phyloP scores from a whole-genome alignment of 2,113 vertebrate genomes.

The Syrmaticus mikado region DNA sequence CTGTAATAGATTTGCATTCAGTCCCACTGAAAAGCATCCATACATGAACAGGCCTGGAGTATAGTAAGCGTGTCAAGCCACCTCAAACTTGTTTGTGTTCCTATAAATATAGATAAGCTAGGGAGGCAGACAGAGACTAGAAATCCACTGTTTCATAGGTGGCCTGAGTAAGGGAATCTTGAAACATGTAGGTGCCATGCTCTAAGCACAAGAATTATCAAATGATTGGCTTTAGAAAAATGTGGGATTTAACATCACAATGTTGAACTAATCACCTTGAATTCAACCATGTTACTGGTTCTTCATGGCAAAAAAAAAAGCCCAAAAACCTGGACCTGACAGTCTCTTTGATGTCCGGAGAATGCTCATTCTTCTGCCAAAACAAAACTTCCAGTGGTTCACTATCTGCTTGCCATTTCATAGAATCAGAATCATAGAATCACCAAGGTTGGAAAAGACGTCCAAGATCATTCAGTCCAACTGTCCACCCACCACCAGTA shows the following conservation, averaged over 20 bases:
- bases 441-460: too few species aligned
- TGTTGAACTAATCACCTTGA: neutral
- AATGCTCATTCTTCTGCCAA: neutral
- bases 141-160: neutral
- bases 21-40: neutral
- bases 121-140: neutral
- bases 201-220: neutral
- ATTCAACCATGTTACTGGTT: neutral
- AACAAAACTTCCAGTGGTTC: neutral
- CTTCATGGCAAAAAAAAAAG: neutral
- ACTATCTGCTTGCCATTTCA: neutral
- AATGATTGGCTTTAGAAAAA: neutral
- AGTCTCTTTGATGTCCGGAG: neutral
- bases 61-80: neutral
- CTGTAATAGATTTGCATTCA: neutral
- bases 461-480: too few species aligned
- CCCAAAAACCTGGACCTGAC: neutral
- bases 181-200: neutral
- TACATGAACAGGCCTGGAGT: neutral
- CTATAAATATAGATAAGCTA: neutral
- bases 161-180: neutral
- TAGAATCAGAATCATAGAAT: too few species aligned
- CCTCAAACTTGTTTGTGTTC: neutral
- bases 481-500: too few species aligned
- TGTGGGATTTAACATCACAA: neutral